These are phyloP conservation scores for Chesias legatella DNA, from an alignment of 2,888 invertebrate genomes.

Conservation along the genomic window DNA sequence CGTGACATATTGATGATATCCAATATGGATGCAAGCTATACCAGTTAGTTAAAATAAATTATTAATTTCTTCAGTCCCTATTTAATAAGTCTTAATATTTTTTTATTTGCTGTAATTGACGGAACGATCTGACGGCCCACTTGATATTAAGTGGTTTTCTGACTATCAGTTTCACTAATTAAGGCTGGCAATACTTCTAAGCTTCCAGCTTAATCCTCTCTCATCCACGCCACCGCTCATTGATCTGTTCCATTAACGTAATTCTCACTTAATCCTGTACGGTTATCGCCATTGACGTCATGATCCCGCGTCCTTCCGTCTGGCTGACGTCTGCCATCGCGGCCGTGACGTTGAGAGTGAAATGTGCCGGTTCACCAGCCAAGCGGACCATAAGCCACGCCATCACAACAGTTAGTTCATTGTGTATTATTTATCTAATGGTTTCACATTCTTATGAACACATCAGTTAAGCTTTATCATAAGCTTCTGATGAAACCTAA, in stretches of 20 bases:
- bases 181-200: too few relatives aligned
- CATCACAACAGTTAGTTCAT: constrained; percentile 1
- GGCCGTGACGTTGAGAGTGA: constrained; percentile 44
- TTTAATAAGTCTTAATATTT: too few relatives aligned
- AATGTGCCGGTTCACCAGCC: constrained; percentile 41
- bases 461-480: background rate
- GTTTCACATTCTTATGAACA: background rate
- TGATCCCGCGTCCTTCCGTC: constrained; percentile 18
- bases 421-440: background rate
- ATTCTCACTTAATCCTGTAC: too few relatives aligned
- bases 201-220: too few relatives aligned
- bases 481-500: too few relatives aligned
- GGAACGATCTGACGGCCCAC: too few relatives aligned
- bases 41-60: too few relatives aligned
- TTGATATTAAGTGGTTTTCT: background rate
- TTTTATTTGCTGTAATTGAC: background rate
- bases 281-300: constrained; percentile 14
- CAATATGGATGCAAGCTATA: too few relatives aligned
- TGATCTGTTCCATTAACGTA: too few relatives aligned
- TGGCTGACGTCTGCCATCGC: constrained; percentile 23
- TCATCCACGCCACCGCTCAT: too few relatives aligned
- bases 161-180: background rate
- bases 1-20: too few relatives aligned
- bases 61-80: too few relatives aligned
- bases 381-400: constrained; percentile 33